Conservation (phyloP, 2,888 invertebrate species). For the Stratiomys singularior region DNA sequence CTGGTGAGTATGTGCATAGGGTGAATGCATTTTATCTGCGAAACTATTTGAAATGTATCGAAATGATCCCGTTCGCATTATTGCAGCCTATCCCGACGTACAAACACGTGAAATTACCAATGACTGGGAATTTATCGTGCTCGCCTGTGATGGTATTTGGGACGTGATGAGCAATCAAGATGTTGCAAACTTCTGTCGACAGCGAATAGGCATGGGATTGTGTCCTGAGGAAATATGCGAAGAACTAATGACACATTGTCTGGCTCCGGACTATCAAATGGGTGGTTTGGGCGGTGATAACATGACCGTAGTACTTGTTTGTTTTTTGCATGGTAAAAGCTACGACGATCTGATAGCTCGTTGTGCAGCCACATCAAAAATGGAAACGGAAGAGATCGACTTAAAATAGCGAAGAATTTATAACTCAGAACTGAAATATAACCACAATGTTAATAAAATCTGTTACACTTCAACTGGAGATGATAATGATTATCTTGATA, state of each 20-base stretch:
- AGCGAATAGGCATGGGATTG: slow-evolving; percentile 81
- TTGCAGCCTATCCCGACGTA: slow-evolving; percentile 91
- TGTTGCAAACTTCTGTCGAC: slow-evolving; percentile 89
- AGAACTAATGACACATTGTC: slow-evolving; percentile 91
- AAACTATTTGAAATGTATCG: no score
- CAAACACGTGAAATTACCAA: slow-evolving; percentile 80
- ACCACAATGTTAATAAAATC: slow-evolving; percentile 12
- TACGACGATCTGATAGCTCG: slow-evolving; percentile 62
- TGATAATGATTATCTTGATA: neutral
- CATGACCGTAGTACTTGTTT: slow-evolving; percentile 95
- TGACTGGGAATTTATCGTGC: slow-evolving; percentile 96
- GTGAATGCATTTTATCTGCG: no score
- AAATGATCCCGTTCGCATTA: neutral
- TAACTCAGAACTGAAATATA: slow-evolving; percentile 9
- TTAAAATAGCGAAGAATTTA: slow-evolving; percentile 49
- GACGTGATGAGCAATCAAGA: slow-evolving; percentile 97
- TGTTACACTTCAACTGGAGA: slow-evolving; percentile 19
- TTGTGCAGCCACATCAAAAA: slow-evolving; percentile 55
- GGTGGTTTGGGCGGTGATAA: slow-evolving; percentile 98
- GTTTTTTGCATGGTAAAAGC: slow-evolving; percentile 69
- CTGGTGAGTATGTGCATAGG: slow-evolving; percentile 71
- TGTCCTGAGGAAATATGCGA: slow-evolving; percentile 97
- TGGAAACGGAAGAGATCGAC: slow-evolving; percentile 47
- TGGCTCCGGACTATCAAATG: slow-evolving; percentile 97
- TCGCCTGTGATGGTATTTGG: slow-evolving; percentile 99